phyloP scores from a whole-genome alignment of 2,888 invertebrate genomes.

The Tryphoninae sp. region DNA sequence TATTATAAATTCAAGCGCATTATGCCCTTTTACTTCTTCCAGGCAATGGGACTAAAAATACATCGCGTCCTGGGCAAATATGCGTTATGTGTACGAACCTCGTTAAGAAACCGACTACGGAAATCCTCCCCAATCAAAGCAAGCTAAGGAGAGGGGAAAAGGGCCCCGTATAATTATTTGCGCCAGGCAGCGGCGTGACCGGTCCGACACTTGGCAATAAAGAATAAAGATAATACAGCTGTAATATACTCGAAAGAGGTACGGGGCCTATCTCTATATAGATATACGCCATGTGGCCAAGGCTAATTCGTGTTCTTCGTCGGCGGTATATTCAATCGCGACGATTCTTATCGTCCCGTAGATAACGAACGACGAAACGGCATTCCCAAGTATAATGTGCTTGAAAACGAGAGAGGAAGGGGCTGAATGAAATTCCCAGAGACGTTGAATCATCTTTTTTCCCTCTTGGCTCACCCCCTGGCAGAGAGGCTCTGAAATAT shows the following conservation, averaged over 20 bases:
- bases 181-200: constrained; percentile 50
- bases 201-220: constrained; percentile 58
- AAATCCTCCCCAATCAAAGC: constrained; percentile 61
- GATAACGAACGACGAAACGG: constrained; percentile 55
- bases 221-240: constrained; percentile 56
- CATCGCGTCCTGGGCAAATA: background rate
- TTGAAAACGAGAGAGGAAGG: constrained; percentile 17
- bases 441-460: constrained; percentile 11
- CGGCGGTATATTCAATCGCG: constrained; percentile 62
- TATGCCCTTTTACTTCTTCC: constrained; percentile 29
- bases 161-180: constrained; percentile 59
- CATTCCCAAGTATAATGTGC: constrained; percentile 44
- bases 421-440: constrained; percentile 23
- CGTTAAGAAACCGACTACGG: constrained; percentile 58
- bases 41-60: constrained; percentile 24
- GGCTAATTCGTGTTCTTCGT: constrained; percentile 60
- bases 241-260: constrained; percentile 50
- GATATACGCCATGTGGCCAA: constrained; percentile 10
- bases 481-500: constrained; percentile 7
- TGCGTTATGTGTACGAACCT: constrained; percentile 54
- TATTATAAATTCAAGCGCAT: constrained; percentile 48
- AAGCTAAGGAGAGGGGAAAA: constrained; percentile 7
- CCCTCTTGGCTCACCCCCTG: background rate
- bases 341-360: constrained; percentile 59
- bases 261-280: constrained; percentile 7